Base-by-base conservation (phyloP, 92 coral and sea anemone genomes). In the Palythoa heliodiscus region DNA sequence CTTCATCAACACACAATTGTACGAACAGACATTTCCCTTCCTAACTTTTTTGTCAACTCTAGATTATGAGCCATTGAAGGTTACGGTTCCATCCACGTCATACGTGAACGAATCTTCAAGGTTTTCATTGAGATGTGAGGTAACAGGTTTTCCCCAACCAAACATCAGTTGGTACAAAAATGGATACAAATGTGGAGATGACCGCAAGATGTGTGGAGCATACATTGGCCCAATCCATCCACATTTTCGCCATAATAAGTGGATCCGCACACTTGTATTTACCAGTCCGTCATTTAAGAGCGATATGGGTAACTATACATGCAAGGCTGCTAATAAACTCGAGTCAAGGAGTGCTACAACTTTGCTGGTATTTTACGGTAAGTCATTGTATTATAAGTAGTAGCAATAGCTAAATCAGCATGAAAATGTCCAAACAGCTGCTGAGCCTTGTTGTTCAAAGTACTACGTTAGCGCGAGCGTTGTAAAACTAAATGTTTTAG, bases 121-220 rank as follows among this genome's bases (percentile, higher is more conserved):
- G 13, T 64, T 50, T 10, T 14, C 22, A 10, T 70, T 80, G 38
- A 47, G 20, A 43, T 80, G 84, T 25, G 50, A 0, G 17, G 84
- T 80, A 7, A 80, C 11, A n/a, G 84, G 57, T 17, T 80, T 80
- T 80, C 84, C 84, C 7, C 40, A 66, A 64, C 84, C 84, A 1
- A 48, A 2, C 5, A 39, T 80, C 7, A 47, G 6, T 37, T 80
- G 84, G 84, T 43, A 40, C 40, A 80, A 80, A 17, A 22, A 80
- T 66, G 84, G 60, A 47, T 13, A 47, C 61, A 47, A 11, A 8
- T 80, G 84, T 66, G 48, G 17, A 11, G 14, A 48, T 63, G 72
- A 3, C 19, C 22, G 7, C 2, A 10, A 66, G 14, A 11, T 9
- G 23, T 80, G 84, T 40, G 84, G 73, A 40, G 84, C 58, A 43